Evolutionary conservation across 2,888 invertebrate species (phyloP), one percentile per base, ranked within the genome.

Genomic region (Crocallis elinguaria): DNA sequence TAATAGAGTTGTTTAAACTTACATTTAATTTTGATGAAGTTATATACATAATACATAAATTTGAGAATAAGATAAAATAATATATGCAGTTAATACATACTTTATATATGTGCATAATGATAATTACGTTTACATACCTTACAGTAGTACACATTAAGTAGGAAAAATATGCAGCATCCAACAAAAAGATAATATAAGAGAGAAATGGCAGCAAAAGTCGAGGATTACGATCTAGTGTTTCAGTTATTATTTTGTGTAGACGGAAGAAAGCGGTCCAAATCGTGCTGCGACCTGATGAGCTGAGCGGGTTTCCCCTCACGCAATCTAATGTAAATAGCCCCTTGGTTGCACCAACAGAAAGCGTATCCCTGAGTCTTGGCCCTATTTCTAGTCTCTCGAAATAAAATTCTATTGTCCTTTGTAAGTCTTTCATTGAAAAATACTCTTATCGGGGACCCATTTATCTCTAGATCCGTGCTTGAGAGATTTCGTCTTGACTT

Each of bases 271-370:
- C 32, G 32, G 33, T 19, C 13, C 29, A 11, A 37, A 19, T 45
- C 36, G 5, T 19, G 12, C 14, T 19, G 45, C 8, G 36, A 36
- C 4, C 27, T 25, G 16, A 45, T 45, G 14, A 19, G 25, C 14
- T 7, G n/a, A 11, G 48, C 48, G 4, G 13, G 8, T 35, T 35
- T 49, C 7, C 39, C 49, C 19, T 49, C 41, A 11, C 35, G 49
- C 12, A 42, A 42, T 12, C 49, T 5, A 2, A 49, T 13, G n/a
- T 35, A 49, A 2, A 49, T 49, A 3, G 35, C 12, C 1, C 49
- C 49, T 3, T 27, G 27, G 9, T 27, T 33, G 12, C 39, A 41
- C 49, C 49, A 49, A 30, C 49, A 49, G 17, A 41, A 42, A 2
- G 41, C 12, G 19, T 36, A 41, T 9, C 36, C 36, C 2, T 27